Conservation (phyloP, 2,113 vertebrate species). For the Columbina picui region DNA sequence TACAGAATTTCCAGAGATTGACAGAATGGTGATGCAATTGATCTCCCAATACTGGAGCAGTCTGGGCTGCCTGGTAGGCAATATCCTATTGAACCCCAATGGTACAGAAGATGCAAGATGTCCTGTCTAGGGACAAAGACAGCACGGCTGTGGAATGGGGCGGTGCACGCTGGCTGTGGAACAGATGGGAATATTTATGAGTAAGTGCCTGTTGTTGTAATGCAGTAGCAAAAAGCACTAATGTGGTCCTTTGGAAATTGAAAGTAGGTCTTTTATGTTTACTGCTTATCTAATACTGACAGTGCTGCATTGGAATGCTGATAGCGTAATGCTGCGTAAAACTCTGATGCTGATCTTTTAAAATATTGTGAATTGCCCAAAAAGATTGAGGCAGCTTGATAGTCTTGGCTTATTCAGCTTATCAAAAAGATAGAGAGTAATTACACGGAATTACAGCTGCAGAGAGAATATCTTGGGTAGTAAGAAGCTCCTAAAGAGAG, state of each 20-base stretch:
- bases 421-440: neutral
- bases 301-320: neutral
- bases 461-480: neutral
- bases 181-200: no score
- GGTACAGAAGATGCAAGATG: neutral
- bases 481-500: neutral
- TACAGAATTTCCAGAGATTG: neutral
- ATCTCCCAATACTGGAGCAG: neutral
- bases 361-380: neutral
- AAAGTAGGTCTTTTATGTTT: neutral
- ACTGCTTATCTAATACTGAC: neutral
- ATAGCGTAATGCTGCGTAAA: neutral
- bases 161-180: fast-evolving
- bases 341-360: neutral
- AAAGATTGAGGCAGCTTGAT: neutral
- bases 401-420: neutral
- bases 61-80: neutral
- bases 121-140: neutral
- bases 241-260: neutral
- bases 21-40: neutral
- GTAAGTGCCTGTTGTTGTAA: neutral
- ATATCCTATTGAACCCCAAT: neutral
- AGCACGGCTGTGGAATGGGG: neutral
- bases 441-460: neutral
- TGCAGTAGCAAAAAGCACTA: neutral